Percentiles rank a stretch among this genome's conserved stretches.
Evolutionary conservation across 2,888 invertebrate species (phyloP).

Genomic region (Helicoverpa assulta): DNA sequence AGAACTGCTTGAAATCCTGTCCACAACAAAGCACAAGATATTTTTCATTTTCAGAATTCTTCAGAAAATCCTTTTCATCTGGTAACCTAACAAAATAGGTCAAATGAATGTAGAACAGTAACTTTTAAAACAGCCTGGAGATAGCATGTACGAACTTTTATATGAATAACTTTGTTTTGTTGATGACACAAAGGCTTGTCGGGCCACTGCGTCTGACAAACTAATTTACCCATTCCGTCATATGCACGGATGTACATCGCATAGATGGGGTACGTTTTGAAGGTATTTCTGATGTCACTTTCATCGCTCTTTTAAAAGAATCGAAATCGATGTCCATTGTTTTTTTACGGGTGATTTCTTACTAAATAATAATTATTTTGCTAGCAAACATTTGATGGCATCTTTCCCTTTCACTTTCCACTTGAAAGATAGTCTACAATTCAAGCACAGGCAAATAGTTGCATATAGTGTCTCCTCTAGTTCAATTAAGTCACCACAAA

Average conservation of each 20-base stretch:
- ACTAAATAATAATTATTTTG: no score
- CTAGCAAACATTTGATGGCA: no score
- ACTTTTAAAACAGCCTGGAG: conserved; percentile 61
- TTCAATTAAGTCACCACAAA: no score
- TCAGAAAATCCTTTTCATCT: conserved; percentile 42
- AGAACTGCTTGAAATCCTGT: conserved; percentile 3
- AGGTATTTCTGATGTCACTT: neutral
- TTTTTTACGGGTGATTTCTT: no score
- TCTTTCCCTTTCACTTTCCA: no score
- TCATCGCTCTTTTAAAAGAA: neutral
- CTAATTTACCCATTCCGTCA: conserved; percentile 63
- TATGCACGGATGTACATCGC: conserved; percentile 28
- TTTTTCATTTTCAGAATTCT: conserved; percentile 45
- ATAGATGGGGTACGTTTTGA: conserved; percentile 23
- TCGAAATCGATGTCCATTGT: no score
- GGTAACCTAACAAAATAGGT: conserved; percentile 52
- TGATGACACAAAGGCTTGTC: conserved; percentile 69
- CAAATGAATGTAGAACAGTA: conserved; percentile 55
- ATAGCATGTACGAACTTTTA: conserved; percentile 62
- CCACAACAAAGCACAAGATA: conserved; percentile 25
- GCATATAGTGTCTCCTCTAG: no score
- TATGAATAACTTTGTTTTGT: conserved; percentile 66
- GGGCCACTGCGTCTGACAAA: conserved; percentile 63
- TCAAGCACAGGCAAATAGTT: no score
- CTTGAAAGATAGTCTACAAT: no score